Evolutionary conservation across 2,113 vertebrate genomes (phyloP).

Genomic region (Myrmecobius fasciatus): DNA sequence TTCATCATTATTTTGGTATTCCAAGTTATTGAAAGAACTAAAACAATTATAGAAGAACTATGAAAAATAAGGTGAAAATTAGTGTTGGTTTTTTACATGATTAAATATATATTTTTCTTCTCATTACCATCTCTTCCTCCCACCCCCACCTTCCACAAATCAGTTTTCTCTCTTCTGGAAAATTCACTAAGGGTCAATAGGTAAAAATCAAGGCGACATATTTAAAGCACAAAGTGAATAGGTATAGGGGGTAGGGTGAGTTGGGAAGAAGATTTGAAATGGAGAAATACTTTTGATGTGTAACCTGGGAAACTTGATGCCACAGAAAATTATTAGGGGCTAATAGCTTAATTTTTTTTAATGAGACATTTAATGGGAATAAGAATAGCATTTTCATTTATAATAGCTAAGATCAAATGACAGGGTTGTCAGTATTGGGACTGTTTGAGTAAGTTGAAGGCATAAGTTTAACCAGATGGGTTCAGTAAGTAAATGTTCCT

Average conservation of each 20-base stretch:
- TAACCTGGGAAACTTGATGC: constrained; percentile 49
- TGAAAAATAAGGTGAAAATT: constrained; percentile 50
- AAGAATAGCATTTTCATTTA: constrained; percentile 68
- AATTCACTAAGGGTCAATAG: neutral
- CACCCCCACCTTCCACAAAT: neutral
- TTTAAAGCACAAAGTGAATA: constrained; percentile 37
- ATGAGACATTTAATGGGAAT: constrained; percentile 53
- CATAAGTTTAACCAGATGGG: constrained; percentile 63
- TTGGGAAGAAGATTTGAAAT: neutral
- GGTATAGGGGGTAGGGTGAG: neutral
- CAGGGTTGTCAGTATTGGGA: constrained; percentile 38
- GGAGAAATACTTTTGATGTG: constrained; percentile 8
- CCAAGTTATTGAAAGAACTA: constrained; percentile 54
- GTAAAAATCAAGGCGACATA: constrained; percentile 15
- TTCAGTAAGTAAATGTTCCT: constrained; percentile 51
- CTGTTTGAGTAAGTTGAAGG: constrained; percentile 47
- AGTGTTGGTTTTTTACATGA: neutral
- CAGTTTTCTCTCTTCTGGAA: constrained; percentile 41
- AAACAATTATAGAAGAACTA: constrained; percentile 52
- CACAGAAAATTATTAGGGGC: constrained; percentile 52
- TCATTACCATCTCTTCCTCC: neutral
- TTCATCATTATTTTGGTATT: constrained; percentile 37
- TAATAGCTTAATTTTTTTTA: constrained; percentile 63
- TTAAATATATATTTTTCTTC: neutral
- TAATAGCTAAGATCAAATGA: constrained; percentile 65